These are phyloP conservation scores for Thunnus maccoyii DNA, from an alignment of 2,113 vertebrate genomes.

Conservation along the genomic window DNA sequence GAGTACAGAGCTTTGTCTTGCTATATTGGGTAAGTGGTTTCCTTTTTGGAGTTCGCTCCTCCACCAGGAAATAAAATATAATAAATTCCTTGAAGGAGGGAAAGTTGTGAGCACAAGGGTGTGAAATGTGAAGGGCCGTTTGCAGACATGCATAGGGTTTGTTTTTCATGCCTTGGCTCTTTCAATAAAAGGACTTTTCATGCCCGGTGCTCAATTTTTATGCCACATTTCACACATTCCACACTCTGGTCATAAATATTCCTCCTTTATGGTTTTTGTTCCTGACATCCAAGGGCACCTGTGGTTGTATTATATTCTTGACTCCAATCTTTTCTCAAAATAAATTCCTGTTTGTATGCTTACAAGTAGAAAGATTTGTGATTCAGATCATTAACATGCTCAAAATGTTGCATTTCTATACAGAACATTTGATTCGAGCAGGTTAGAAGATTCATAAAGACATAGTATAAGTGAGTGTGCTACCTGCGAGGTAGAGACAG, in stretches of 20 bases:
- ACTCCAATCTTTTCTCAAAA: background rate
- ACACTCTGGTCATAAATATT: constrained; percentile 44
- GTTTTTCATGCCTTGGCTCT: constrained; percentile 44
- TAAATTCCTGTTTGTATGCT: background rate
- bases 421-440: constrained; percentile 6
- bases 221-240: constrained; percentile 52
- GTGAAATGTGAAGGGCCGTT: constrained; percentile 50
- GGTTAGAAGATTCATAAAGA: background rate
- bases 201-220: constrained; percentile 37
- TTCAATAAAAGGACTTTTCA: constrained; percentile 56
- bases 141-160: constrained; percentile 33
- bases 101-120: constrained; percentile 37
- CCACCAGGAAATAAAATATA: constrained; percentile 34
- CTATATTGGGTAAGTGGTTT: constrained; percentile 15
- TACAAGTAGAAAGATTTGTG: background rate
- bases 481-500: constrained; percentile 87
- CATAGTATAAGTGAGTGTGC: background rate
- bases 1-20: constrained; percentile 6
- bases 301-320: background rate
- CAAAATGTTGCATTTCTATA: background rate
- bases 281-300: constrained; percentile 37
- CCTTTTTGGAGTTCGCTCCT: background rate
- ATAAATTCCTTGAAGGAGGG: constrained; percentile 18
- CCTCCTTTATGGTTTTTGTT: constrained; percentile 42
- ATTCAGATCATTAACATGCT: background rate